Evolutionary conservation across 2,113 vertebrate genomes (phyloP).

Genomic region (Psittacus erithacus): DNA sequence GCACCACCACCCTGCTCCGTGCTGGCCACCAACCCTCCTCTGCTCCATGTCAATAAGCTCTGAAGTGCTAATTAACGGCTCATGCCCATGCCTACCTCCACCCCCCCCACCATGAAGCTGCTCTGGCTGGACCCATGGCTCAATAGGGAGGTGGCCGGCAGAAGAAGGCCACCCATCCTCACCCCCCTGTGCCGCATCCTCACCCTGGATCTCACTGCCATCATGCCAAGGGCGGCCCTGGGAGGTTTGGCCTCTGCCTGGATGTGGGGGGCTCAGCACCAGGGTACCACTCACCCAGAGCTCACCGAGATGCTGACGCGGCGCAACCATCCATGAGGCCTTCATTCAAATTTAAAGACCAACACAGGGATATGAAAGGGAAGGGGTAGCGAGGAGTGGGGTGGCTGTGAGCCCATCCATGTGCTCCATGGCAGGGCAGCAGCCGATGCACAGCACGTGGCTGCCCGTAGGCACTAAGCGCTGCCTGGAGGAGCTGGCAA

Average conservation of each 20-base stretch:
- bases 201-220: accelerated
- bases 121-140: not conserved
- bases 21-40: not conserved
- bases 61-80: not conserved
- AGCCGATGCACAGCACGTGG: accelerated
- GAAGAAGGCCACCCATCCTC: not conserved
- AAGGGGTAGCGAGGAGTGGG: not conserved
- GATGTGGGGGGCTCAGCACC: accelerated
- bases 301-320: not conserved
- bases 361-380: not conserved
- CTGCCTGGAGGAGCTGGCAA: not conserved
- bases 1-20: not conserved
- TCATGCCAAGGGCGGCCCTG: accelerated
- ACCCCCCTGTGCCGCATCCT: not conserved
- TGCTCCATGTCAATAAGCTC: not conserved
- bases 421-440: not conserved
- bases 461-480: accelerated
- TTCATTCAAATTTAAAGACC: conserved; percentile 55
- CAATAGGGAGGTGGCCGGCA: not conserved
- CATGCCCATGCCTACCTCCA: not conserved
- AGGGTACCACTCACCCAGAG: accelerated
- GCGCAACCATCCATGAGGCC: conserved; percentile 10
- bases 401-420: accelerated
- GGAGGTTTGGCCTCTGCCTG: not conserved
- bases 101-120: not conserved